phyloP scores from a whole-genome alignment of 2,888 invertebrate genomes.

The Onchidella celtica region DNA sequence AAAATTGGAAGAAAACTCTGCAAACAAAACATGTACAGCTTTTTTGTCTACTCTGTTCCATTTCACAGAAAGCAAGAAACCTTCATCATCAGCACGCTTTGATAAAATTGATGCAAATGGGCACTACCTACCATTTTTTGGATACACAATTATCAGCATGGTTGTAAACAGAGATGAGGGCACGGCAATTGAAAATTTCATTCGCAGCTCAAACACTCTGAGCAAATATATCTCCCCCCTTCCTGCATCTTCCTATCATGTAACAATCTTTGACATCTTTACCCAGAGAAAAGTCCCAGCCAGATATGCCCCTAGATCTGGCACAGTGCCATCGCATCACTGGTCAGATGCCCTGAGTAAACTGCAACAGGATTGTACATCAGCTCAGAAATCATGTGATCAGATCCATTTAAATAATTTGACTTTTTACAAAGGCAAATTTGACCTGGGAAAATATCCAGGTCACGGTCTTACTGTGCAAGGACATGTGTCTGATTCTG shows the following conservation, averaged over 20 bases:
- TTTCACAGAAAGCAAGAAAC: too few species aligned
- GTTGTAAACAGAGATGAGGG: background rate
- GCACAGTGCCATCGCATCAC: conserved; percentile 6
- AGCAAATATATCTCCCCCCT: conserved; percentile 15
- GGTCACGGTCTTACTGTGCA: too few species aligned
- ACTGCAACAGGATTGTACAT: background rate
- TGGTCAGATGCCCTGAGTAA: background rate
- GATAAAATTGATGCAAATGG: conserved; percentile 12
- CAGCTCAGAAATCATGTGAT: background rate
- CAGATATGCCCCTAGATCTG: background rate
- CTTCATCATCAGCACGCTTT: too few species aligned
- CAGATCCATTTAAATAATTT: background rate
- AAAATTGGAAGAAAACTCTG: too few species aligned
- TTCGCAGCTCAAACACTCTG: background rate
- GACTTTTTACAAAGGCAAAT: background rate
- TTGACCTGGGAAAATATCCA: too few species aligned
- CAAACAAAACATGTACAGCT: too few species aligned
- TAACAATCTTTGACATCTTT: conserved; percentile 12
- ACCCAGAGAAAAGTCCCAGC: conserved; percentile 9
- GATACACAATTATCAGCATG: conserved; percentile 10
- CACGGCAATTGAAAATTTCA: background rate
- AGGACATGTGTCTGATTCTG: too few species aligned
- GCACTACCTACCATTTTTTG: conserved; percentile 18
- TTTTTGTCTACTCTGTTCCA: too few species aligned
- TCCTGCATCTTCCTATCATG: conserved; percentile 19